A percentile compares a stretch with the other conserved stretches of the same genome.
phyloP scores from a whole-genome alignment of 2,888 invertebrate genomes.

The Rugalucina vietnamica region DNA sequence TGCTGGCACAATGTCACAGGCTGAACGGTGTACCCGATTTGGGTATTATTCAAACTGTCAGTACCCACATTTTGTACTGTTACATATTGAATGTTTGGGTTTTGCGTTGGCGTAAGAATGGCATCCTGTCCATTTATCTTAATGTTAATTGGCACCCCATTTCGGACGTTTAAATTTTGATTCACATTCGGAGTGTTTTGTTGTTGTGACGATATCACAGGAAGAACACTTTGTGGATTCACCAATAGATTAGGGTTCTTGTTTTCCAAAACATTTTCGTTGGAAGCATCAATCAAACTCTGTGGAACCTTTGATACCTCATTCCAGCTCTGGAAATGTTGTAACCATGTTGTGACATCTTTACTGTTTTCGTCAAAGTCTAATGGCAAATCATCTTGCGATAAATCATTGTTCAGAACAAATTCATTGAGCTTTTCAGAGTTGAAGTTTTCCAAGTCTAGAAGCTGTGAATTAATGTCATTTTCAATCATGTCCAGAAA shows the following conservation, averaged over 20 bases:
- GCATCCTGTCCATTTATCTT: slow-evolving; percentile 65
- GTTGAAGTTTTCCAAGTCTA: slow-evolving; percentile 68
- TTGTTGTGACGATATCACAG: slow-evolving; percentile 85
- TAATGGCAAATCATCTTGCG: slow-evolving; percentile 22
- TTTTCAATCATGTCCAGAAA: slow-evolving; percentile 65
- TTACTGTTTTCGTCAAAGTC: slow-evolving; percentile 41
- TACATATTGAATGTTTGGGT: slow-evolving; percentile 64
- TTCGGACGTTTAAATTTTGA: slow-evolving; percentile 52
- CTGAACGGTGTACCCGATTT: slow-evolving; percentile 57
- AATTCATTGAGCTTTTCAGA: slow-evolving; percentile 65
- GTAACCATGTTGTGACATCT: slow-evolving; percentile 67
- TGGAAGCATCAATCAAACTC: slow-evolving; percentile 68
- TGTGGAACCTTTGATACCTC: slow-evolving; percentile 70
- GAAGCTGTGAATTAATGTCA: slow-evolving; percentile 56
- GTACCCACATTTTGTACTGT: slow-evolving; percentile 61
- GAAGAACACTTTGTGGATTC: slow-evolving; percentile 96
- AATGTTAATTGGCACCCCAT: slow-evolving; percentile 59
- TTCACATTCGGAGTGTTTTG: slow-evolving; percentile 52
- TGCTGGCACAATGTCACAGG: slow-evolving; percentile 56
- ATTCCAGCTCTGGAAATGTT: slow-evolving; percentile 68
- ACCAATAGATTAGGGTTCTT: slow-evolving; percentile 88
- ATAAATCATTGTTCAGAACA: slow-evolving; percentile 51
- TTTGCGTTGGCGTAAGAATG: slow-evolving; percentile 57
- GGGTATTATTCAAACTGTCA: slow-evolving; percentile 41
- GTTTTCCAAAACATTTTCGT: slow-evolving; percentile 72